Percentiles rank a stretch among this genome's conserved stretches.
These are phyloP conservation scores for Coregonus ussuriensis DNA, from an alignment of 2,797 vertebrate species.

Conservation along the genomic window DNA sequence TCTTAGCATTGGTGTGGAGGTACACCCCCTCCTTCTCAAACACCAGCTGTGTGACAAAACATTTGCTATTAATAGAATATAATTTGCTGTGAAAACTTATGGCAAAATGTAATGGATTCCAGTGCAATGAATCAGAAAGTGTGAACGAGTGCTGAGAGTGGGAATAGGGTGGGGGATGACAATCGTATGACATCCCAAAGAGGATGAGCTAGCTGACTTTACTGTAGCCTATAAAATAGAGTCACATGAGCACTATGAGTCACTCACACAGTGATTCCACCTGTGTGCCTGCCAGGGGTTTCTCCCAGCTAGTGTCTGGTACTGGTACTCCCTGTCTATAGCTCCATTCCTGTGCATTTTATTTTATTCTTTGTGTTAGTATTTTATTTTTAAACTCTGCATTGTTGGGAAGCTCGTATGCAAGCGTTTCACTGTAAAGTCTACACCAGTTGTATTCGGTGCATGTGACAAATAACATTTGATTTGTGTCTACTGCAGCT, in stretches of 20 bases:
- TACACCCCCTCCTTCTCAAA: slow-evolving; percentile 92
- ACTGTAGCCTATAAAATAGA: not conserved
- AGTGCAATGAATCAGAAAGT: not conserved
- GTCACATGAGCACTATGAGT: not conserved
- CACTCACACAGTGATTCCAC: not conserved
- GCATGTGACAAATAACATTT: no score
- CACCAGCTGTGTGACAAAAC: slow-evolving; percentile 73
- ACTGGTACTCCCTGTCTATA: no score
- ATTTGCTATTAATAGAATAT: not conserved
- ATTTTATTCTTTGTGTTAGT: no score
- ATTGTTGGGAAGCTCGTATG: no score
- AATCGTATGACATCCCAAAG: not conserved
- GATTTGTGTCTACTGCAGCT: no score
- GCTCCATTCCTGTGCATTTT: no score
- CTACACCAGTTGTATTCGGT: not conserved
- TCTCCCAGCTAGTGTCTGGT: no score
- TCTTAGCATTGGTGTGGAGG: slow-evolving; percentile 88
- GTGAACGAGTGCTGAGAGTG: no score
- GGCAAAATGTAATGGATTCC: not conserved
- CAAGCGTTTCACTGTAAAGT: not conserved
- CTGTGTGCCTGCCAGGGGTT: no score
- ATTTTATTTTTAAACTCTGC: no score
- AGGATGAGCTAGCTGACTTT: not conserved
- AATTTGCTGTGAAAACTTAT: not conserved
- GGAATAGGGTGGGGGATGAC: not conserved